phyloP scores from a whole-genome alignment of 2,888 invertebrate species.

The Antheraea assamensis region DNA sequence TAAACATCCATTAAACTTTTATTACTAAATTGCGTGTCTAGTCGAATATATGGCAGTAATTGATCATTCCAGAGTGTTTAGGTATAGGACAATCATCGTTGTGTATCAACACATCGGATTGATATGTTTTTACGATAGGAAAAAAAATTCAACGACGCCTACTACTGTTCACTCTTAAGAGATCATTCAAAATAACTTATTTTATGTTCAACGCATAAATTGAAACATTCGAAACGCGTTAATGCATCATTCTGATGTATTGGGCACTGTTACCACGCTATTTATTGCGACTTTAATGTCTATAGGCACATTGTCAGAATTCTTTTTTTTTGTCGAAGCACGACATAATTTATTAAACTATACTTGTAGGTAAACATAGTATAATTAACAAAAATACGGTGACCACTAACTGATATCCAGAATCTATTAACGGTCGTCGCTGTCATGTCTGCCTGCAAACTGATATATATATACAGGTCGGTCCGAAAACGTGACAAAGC shows the following conservation, averaged over 20 bases:
- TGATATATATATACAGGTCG: too few species aligned
- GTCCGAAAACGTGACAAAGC: too few species aligned
- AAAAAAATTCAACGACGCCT: background rate
- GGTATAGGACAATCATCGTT: background rate
- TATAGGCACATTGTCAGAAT: too few species aligned
- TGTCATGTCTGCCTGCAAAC: too few species aligned
- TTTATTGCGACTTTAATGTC: background rate
- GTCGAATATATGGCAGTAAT: background rate
- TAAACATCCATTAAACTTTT: background rate
- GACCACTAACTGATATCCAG: too few species aligned
- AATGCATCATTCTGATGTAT: background rate
- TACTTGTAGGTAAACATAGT: too few species aligned
- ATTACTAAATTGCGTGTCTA: background rate
- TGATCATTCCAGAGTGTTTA: background rate
- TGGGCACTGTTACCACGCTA: background rate
- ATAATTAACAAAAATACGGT: too few species aligned
- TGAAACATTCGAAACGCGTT: background rate
- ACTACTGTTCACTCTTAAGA: background rate
- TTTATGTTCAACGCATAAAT: background rate
- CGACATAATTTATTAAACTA: too few species aligned
- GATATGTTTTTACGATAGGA: background rate
- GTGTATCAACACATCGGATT: background rate
- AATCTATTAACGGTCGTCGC: too few species aligned
- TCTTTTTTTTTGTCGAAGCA: too few species aligned
- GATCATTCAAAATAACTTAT: constrained; percentile 3